A percentile compares a stretch with the other conserved stretches of the same genome.
Evolutionary conservation across 2,797 vertebrate species (phyloP).

Genomic region (Molossus molossus): DNA sequence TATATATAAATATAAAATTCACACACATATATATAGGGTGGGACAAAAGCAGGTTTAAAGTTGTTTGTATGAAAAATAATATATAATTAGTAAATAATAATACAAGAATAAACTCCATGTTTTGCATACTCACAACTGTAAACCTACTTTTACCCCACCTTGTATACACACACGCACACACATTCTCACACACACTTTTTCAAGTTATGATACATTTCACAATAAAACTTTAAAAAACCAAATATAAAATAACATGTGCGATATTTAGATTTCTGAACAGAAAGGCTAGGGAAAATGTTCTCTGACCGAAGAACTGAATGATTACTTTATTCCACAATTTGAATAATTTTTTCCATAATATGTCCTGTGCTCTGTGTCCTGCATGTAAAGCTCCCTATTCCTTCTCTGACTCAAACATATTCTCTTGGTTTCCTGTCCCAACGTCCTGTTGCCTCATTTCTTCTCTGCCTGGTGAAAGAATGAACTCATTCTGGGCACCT

Average conservation of each 20-base stretch:
- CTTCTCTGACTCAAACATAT: background rate
- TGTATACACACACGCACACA: background rate
- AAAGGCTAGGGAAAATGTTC: background rate
- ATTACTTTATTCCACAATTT: background rate
- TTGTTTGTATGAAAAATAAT: background rate
- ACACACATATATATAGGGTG: background rate
- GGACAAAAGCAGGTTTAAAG: background rate
- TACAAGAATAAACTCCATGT: background rate
- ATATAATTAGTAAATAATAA: background rate
- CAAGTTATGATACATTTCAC: background rate
- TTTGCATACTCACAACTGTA: background rate
- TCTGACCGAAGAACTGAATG: background rate
- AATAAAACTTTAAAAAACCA: background rate
- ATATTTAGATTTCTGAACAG: constrained; percentile 10
- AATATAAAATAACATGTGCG: background rate
- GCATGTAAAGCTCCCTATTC: background rate
- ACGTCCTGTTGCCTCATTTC: background rate
- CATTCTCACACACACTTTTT: background rate
- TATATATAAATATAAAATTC: no score
- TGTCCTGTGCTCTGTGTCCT: background rate
- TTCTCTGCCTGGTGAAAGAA: background rate
- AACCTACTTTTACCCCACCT: background rate
- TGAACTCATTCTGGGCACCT: background rate
- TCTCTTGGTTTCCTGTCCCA: background rate
- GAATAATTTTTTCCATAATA: background rate